Base-by-base conservation (phyloP, 2,888 invertebrate species). In the Phyllotreta striolata region DNA sequence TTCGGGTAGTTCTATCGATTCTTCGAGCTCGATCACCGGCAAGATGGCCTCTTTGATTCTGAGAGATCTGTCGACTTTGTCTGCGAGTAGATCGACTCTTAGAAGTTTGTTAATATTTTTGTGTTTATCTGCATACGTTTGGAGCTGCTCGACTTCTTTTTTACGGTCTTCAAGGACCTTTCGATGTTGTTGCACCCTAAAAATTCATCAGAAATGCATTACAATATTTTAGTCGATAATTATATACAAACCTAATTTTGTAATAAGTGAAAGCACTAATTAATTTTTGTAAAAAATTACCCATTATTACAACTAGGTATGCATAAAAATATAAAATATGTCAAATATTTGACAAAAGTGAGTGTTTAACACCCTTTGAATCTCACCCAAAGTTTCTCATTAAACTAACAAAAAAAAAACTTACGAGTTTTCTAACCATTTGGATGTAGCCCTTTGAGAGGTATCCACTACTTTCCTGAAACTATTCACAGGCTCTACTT, bases 391-490 rank as follows among this genome's bases (percentile, higher is more conserved):
- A 56, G 43, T 56, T 44, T n/a, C 46, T 38, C 46, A 57, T 46
- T 46, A 40, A 41, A 44, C 41, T 46, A 39, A 6, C 55, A 52
- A 43, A 62, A 8, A 24, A 46, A 6, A 6, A 6, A 80, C 80
- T 80, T 77, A 81, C 80, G 86, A 74, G 68, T 85, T 83, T 3
- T 78, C 67, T 6, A 89, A 76, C 87, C 87, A 89, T 64, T 85
- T 82, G 0, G 77, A 75, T 12, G 85, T 84, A 5, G 85, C 82
- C 7, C 85, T 76, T 0, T 83, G 82, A 13, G 81, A 83, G 24
- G 85, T 83, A 72, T 82, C 85, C n/a, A 85, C 81, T 3, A 85
- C 83, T 34, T 85, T 85, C 71, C 84, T 84, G 14, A 89, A 79
- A 35, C 87, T 83, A 75, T 89, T 90, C 4, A 81, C 72, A 12